Conservation (phyloP, 2,888 invertebrate species). For the Sepioteuthis lessoniana region DNA sequence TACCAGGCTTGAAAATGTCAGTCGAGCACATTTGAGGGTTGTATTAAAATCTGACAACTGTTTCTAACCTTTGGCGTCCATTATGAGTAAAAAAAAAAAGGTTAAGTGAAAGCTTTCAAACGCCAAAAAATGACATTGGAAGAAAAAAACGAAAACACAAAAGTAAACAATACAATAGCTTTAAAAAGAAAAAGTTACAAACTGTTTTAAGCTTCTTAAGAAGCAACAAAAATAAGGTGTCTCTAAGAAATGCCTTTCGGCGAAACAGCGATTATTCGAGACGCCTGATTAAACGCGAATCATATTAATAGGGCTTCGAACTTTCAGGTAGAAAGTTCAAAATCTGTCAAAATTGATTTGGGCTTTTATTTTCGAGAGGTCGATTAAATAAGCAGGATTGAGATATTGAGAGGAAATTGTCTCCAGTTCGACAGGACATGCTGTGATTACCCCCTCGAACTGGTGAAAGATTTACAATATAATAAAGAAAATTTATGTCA, state of each 20-base stretch:
- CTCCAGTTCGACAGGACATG: neutral
- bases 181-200: neutral
- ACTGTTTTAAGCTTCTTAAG: neutral
- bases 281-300: neutral
- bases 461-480: neutral
- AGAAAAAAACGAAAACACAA: neutral
- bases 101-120: neutral
- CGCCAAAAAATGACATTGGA: neutral
- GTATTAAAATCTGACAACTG: neutral
- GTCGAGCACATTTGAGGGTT: neutral
- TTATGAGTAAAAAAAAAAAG: neutral
- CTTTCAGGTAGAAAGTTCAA: neutral
- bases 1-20: neutral
- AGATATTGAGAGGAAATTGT: neutral
- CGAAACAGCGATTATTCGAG: neutral
- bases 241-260: neutral
- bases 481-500: neutral
- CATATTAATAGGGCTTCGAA: neutral
- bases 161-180: neutral
- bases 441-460: neutral
- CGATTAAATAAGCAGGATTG: neutral
- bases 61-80: constrained; percentile 23
- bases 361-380: neutral
- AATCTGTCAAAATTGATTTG: neutral
- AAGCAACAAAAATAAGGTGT: neutral